phyloP scores from a whole-genome alignment of 2,888 invertebrate genomes.

The Nudaria mundana region DNA sequence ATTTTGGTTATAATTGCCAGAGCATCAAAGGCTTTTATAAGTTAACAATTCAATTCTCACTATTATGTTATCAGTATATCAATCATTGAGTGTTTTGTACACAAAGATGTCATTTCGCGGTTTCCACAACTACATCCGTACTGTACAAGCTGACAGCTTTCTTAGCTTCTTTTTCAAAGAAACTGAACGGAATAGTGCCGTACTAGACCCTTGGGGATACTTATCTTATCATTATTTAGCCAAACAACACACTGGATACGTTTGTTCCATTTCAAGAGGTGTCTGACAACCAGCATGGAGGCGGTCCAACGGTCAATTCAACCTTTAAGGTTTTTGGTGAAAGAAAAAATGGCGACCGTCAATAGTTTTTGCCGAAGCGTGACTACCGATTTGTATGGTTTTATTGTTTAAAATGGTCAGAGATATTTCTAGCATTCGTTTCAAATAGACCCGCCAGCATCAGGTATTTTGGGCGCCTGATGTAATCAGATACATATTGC shows the following conservation, averaged over 20 bases:
- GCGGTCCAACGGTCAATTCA: slow-evolving; percentile 21
- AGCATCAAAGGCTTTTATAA: no score
- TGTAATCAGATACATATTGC: slow-evolving; percentile 2
- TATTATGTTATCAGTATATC: no score
- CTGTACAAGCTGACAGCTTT: no score
- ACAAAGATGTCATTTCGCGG: no score
- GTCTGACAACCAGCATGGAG: slow-evolving; percentile 5
- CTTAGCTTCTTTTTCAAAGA: no score
- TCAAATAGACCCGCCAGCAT: background rate
- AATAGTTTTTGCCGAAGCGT: slow-evolving; percentile 16
- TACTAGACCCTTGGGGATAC: slow-evolving; percentile 2
- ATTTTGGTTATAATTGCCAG: no score
- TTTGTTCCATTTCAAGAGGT: background rate
- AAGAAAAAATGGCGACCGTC: slow-evolving; percentile 16
- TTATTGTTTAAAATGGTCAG: slow-evolving; percentile 6
- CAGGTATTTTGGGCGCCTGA: background rate
- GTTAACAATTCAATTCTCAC: no score
- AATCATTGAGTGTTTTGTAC: no score
- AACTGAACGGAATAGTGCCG: background rate
- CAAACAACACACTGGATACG: background rate
- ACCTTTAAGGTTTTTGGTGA: slow-evolving; percentile 3
- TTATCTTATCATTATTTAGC: slow-evolving; percentile 6
- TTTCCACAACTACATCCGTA: no score
- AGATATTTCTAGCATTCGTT: background rate
- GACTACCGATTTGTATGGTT: slow-evolving; percentile 7